phyloP scores from a whole-genome alignment of 2,113 vertebrate genomes.

The Penelope pileata region DNA sequence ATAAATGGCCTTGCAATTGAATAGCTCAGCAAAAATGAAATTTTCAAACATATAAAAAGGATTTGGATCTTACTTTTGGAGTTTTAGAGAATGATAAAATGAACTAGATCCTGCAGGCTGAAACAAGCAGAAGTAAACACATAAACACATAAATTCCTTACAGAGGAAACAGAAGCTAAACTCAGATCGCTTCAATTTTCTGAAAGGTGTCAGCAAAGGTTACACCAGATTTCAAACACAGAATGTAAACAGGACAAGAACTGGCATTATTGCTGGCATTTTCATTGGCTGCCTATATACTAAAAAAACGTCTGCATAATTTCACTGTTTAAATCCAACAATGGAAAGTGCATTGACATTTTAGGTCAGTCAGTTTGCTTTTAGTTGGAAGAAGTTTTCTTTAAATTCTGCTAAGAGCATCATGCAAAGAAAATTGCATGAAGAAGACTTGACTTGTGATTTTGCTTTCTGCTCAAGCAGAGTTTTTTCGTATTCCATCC shows the following conservation, averaged over 20 bases:
- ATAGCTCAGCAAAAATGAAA: neutral
- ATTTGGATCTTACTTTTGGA: neutral
- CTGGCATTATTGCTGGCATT: constrained; percentile 35
- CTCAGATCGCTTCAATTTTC: neutral
- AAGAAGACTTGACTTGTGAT: neutral
- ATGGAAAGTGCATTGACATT: neutral
- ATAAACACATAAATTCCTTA: neutral
- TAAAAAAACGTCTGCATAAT: neutral
- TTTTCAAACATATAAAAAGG: neutral
- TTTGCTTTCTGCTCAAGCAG: neutral
- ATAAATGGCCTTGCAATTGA: neutral
- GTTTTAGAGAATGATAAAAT: neutral
- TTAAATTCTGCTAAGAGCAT: neutral
- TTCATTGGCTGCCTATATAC: neutral
- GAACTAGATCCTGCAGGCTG: neutral
- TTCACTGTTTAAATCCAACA: neutral
- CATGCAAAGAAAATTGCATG: neutral
- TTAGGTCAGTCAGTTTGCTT: neutral
- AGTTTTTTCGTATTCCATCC: neutral
- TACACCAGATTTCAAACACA: neutral
- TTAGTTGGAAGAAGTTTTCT: neutral
- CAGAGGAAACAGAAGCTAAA: neutral
- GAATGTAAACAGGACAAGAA: neutral
- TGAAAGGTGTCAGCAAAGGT: constrained; percentile 57
- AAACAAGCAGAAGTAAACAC: neutral